Evolutionary conservation across 2,888 invertebrate species (phyloP), one percentile per base, ranked within the genome.

Genomic region (Lasioglossum villosulum): DNA sequence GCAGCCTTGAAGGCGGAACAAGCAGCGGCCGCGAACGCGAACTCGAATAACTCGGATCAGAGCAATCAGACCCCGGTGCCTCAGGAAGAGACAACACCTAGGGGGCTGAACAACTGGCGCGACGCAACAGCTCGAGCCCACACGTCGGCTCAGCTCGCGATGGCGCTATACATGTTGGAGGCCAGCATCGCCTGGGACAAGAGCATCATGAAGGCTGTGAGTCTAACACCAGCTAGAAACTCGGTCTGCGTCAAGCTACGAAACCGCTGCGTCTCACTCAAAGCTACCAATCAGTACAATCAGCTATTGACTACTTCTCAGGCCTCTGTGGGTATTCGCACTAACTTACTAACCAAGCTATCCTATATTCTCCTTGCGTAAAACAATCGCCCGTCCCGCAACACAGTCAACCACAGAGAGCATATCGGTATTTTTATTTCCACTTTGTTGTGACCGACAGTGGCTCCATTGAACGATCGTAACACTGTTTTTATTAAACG

Each of bases 181-280:
- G 97, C 97, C 3, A 98, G 98, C 94, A 98, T 99, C 92, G 99
- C 99, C 63, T 99, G 99, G 99, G 99, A 99, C 96, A 99, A 99
- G 96, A 99, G 99, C 96, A 98, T 99, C 94, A 99, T 99, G 99
- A 99, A 99, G 97, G 99, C 99, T 96, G 99, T 99, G 96, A 97
- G 98, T 97, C 94, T 92, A 92, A 93, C 93, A 91, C 92, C 93
- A 94, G 94, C 94, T 94, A 94, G 94, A 94, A 94, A 94, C 92
- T 92, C 94, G 91, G 91, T 93, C 93, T 93, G 94, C 94, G 93
- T 94, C 92, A 94, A 94, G 93, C 94, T 93, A 92, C 94, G 94
- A 94, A 94, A 94, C 92, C 94, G 94, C 94, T 93, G 93, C 93
- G 94, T 94, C 94, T 94, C 94, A 94, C 94, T 94, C 94, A 94